phyloP scores from a whole-genome alignment of 2,113 vertebrate genomes.

The Xyliphius kryptos region DNA sequence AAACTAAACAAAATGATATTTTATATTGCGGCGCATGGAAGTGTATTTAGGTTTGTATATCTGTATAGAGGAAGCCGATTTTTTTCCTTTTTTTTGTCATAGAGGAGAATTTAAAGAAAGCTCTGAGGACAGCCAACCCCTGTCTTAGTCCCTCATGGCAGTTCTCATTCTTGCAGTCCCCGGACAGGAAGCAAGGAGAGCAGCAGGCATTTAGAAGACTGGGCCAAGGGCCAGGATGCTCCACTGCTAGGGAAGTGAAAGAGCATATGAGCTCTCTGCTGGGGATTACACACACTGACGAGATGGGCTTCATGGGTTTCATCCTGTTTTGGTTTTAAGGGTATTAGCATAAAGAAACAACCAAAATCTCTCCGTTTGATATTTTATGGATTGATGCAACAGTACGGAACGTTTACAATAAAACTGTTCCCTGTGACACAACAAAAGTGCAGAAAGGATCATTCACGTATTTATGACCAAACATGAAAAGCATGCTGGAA shows the following conservation, averaged over 20 bases:
- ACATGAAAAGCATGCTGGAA: too few species aligned
- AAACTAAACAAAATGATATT: too few species aligned
- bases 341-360: conserved; percentile 11
- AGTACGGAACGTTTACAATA: background rate
- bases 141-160: conserved; percentile 20
- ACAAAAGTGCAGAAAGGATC: background rate
- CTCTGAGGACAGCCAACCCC: background rate
- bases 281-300: conserved; percentile 39
- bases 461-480: too few species aligned
- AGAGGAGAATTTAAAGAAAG: conserved; percentile 32
- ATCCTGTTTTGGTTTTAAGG: conserved; percentile 25
- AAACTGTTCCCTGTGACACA: background rate
- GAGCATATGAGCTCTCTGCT: conserved; percentile 38
- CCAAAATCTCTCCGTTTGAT: background rate
- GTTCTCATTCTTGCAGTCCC: conserved; percentile 43
- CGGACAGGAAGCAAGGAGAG: conserved; percentile 48
- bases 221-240: conserved; percentile 28
- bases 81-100: background rate
- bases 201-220: conserved; percentile 32
- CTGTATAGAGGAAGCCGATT: too few species aligned
- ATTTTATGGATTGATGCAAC: background rate
- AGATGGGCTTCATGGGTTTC: conserved; percentile 20
- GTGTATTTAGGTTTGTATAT: too few species aligned
- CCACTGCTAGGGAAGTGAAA: conserved; percentile 33
- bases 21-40: too few species aligned